Evolutionary conservation across 2,113 vertebrate species (phyloP).

Genomic region (Apodemus sylvaticus): DNA sequence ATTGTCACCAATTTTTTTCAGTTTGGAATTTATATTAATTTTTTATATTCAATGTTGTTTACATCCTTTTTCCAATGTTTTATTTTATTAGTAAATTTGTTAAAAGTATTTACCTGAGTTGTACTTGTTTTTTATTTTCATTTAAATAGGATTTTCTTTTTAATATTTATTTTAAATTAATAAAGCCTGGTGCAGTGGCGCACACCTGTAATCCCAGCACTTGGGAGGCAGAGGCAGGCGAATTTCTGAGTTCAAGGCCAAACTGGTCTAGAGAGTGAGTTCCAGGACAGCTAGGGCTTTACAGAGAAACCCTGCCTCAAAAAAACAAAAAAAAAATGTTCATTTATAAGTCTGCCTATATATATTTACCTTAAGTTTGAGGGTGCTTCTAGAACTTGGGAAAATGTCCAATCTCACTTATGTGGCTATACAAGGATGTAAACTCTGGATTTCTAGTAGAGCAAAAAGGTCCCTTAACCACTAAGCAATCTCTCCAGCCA

Average conservation of each 20-base stretch:
- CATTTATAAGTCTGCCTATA: not conserved
- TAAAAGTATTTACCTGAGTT: not conserved
- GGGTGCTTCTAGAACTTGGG: not conserved
- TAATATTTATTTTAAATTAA: not conserved
- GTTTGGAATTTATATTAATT: not conserved
- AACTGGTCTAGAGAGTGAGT: too few relatives aligned
- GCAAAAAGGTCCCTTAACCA: not conserved
- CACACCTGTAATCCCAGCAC: too few relatives aligned
- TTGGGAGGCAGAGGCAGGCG: too few relatives aligned
- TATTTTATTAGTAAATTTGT: not conserved
- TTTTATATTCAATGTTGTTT: not conserved
- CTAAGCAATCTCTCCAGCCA: not conserved
- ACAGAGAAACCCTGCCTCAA: too few relatives aligned
- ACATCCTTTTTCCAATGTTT: not conserved
- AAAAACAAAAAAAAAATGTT: too few relatives aligned
- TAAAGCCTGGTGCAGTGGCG: too few relatives aligned
- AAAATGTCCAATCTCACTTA: too few relatives aligned
- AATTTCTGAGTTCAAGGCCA: too few relatives aligned
- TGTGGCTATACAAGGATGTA: too few relatives aligned
- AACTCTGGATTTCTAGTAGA: not conserved
- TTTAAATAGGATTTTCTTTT: not conserved
- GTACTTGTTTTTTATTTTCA: not conserved
- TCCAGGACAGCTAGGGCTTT: too few relatives aligned
- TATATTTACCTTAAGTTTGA: not conserved
- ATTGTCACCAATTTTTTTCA: not conserved